These are phyloP conservation scores for Arnoldichthys spilopterus DNA, from an alignment of 2,797 vertebrate genomes.

Conservation along the genomic window DNA sequence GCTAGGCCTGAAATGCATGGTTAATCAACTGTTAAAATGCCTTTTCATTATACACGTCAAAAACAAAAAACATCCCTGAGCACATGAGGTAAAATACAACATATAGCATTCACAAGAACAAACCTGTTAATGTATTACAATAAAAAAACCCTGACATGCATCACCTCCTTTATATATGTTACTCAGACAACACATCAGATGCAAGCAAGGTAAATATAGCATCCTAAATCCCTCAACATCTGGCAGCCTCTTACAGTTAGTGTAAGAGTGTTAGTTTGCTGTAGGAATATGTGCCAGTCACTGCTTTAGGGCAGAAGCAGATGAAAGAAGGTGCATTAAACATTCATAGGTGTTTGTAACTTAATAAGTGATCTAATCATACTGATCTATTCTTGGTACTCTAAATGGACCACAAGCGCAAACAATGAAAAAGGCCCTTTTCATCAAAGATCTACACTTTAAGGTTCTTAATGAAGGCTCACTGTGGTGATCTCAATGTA, in stretches of 20 bases:
- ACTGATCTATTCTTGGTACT: slow-evolving; percentile 30
- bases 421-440: slow-evolving; percentile 22
- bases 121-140: background rate
- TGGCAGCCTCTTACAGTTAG: slow-evolving; percentile 26
- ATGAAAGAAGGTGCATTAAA: slow-evolving; percentile 37
- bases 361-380: slow-evolving; percentile 44
- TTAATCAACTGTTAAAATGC: background rate
- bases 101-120: background rate
- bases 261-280: slow-evolving; percentile 29
- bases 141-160: background rate
- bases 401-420: slow-evolving; percentile 30
- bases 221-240: slow-evolving; percentile 32
- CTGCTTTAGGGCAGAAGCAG: slow-evolving; percentile 36
- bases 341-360: slow-evolving; percentile 33
- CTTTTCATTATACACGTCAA: background rate
- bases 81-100: background rate
- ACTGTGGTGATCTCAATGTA: too few relatives aligned
- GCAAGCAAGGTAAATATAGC: background rate
- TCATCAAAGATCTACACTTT: slow-evolving; percentile 13
- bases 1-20: background rate
- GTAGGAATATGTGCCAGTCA: slow-evolving; percentile 34
- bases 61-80: background rate
- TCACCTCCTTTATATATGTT: background rate
- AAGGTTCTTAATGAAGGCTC: background rate
- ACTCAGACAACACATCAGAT: background rate